These are phyloP conservation scores for Plestiodon gilberti DNA, from an alignment of 2,113 vertebrate species.

Conservation along the genomic window DNA sequence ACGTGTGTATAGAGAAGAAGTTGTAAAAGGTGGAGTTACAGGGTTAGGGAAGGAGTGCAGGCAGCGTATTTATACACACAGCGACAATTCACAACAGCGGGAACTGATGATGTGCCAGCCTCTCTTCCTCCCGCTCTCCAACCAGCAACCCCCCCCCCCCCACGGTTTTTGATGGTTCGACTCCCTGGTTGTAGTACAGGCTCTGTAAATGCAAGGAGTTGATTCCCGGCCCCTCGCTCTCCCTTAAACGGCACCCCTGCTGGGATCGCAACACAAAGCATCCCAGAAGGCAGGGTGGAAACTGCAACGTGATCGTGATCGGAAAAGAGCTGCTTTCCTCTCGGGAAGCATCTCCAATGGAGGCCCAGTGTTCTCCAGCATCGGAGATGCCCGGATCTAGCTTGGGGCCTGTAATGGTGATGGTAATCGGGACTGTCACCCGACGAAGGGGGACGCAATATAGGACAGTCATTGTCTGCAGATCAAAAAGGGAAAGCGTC, in stretches of 20 bases:
- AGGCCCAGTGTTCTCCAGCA: neutral
- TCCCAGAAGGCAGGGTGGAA: neutral
- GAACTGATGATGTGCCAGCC: too few relatives aligned
- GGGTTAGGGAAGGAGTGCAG: too few relatives aligned
- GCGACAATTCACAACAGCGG: too few relatives aligned
- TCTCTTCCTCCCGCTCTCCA: too few relatives aligned
- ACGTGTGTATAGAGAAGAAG: too few relatives aligned
- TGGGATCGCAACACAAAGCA: neutral
- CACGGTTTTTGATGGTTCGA: too few relatives aligned
- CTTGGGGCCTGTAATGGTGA: conserved; percentile 1
- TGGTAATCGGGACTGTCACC: neutral
- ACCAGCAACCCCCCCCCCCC: too few relatives aligned
- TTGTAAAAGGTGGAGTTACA: too few relatives aligned
- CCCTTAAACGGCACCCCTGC: neutral
- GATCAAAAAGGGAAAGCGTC: neutral
- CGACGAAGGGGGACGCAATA: neutral
- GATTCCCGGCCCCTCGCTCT: neutral
- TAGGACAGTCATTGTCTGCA: conserved; percentile 1
- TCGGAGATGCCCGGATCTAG: neutral
- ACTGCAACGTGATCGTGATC: neutral
- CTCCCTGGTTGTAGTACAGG: too few relatives aligned
- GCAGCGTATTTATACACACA: too few relatives aligned
- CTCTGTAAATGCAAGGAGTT: too few relatives aligned
- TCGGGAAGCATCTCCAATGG: neutral
- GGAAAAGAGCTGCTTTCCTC: neutral